A percentile compares a stretch with the other conserved stretches of the same genome.
phyloP scores from a whole-genome alignment of 2,113 vertebrate species.

The Steatornis caripensis region DNA sequence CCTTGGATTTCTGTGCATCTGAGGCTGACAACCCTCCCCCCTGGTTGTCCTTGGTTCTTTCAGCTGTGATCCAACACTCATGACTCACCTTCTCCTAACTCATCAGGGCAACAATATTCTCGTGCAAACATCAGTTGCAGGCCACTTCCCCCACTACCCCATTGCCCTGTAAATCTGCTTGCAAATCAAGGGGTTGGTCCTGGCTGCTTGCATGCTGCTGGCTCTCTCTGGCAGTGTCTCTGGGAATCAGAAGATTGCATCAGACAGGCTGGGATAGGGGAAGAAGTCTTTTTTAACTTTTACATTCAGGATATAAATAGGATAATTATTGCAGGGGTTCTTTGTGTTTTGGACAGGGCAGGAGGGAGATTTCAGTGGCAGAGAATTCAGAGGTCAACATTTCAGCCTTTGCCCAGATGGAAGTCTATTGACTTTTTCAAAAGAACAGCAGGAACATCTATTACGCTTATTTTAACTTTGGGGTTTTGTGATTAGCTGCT shows the following conservation, averaged over 20 bases:
- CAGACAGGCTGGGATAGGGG: not conserved
- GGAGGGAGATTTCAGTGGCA: not conserved
- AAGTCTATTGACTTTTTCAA: not conserved
- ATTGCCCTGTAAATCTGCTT: accelerated
- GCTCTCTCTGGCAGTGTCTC: accelerated
- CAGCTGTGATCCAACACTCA: not conserved
- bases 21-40: not conserved
- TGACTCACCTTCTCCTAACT: not conserved
- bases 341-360: accelerated
- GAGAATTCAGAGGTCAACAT: not conserved
- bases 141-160: accelerated
- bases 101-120: not conserved
- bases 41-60: not conserved
- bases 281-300: not conserved
- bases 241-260: not conserved
- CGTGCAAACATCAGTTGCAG: accelerated
- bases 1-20: not conserved
- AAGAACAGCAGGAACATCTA: not conserved
- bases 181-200: not conserved
- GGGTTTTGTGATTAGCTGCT: not conserved
- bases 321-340: not conserved
- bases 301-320: not conserved
- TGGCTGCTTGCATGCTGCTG: not conserved
- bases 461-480: not conserved
- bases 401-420: not conserved